Evolutionary conservation across 2,797 vertebrate genomes (phyloP), one percentile per base, ranked within the genome.

Genomic region (Acanthornis magna): DNA sequence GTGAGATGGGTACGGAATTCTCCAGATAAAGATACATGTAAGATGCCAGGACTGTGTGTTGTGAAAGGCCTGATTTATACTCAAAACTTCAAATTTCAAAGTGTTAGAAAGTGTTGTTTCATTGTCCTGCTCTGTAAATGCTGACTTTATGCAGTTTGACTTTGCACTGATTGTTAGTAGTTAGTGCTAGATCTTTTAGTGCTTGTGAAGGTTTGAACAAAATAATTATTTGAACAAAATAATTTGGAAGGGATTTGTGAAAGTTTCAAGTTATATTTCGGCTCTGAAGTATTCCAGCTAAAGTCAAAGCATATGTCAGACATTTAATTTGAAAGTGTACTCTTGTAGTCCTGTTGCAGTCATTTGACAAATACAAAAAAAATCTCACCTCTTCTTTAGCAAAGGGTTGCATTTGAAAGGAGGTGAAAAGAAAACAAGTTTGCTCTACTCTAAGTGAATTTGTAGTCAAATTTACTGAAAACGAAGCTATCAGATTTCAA

Each of bases 1-100:
- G 47, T 58, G 43, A 57, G n/a, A 79, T 83, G 16, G 23, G 7
- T 70, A 34, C 85, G 34, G 11, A 45, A 63, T 91, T 87, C 55
- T 82, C 17, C 11, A 47, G 26, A 2, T 47, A 61, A 58, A 0
- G 34, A n/a, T 54, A 34, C n/a, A 38, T 62, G 18, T 0, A 2
- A 89, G 32, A 71, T 85, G 21, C 22, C 30, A 13, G 19, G 26
- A 36, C 17, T 53, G 0, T 0, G 0, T 54, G 13, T 48, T 78
- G 36, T 36, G 79, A 43, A 65, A 78, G 38, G 9, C 22, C 13
- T 72, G 30, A 22, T 87, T 74, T 82, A 30, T 61, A 50, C 11
- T 47, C 45, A 71, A 84, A 78, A 30, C 47, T 75, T 77, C 23
- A 45, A 2, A 32, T 88, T 88, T 90, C 42, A 5, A 62, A 50